Base-by-base conservation (phyloP, 2,797 vertebrate genomes). In the Cercopithecus petaurista region DNA sequence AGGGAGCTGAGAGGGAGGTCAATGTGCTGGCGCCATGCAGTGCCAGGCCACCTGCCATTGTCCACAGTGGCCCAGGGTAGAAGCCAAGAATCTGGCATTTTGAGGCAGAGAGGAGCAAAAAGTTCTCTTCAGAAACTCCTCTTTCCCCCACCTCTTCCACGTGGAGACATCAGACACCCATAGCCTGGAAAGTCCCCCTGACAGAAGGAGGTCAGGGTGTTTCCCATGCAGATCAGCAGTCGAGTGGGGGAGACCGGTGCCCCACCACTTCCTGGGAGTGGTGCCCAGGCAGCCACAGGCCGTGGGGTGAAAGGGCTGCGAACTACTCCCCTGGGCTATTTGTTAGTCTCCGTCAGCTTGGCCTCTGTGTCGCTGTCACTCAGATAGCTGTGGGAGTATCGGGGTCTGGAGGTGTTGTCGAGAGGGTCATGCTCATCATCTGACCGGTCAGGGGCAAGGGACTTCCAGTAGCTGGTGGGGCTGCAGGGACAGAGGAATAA, bases 371-470 rank as follows among this genome's bases (percentile, higher is more conserved):
- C 99, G 28, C 99, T 99, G 98, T 99, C 99, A 82, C 98, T 99
- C 98, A 99, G 97, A 97, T 98, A 98, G 98, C 98, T 99, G 98
- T 98, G 98, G 96, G 99, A 98, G 98, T 98, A 98, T 96, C 96
- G 97, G 95, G 99, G 98, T 98, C 98, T 98, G 97, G 98, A 98
- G 8, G 98, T 98, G 98, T 99, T 98, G 4, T 98, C 98, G 80
- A 97, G 97, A 89, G 99, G 98, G 81, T 99, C 99, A 43, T 99
- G 99, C 97, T 99, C 99, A 57, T 99, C 99, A 19, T 99, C 99
- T 64, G 99, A 99, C 98, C 98, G 98, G 97, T 99, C 98, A 12
- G 98, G 99, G 98, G 98, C 70, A 80, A 99, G 99, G 95, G 98
- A 98, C 98, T 99, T 99, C 98, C 99, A 99, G 97, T 99, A 99